phyloP scores from a whole-genome alignment of 2,113 vertebrate species.

The Dendropsophus ebraccatus region DNA sequence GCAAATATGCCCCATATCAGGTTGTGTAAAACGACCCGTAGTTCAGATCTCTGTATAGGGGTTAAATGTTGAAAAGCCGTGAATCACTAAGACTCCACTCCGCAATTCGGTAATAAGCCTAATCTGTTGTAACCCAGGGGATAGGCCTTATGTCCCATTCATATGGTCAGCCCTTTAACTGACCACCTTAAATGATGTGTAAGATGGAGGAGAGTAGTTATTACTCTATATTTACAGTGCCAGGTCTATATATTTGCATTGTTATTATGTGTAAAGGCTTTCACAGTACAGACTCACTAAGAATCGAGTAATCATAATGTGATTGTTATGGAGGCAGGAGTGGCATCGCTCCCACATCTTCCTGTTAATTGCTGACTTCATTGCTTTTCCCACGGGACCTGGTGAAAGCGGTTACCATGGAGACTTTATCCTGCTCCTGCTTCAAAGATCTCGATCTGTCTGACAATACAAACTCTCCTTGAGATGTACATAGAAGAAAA shows the following conservation, averaged over 20 bases:
- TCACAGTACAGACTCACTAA: background rate
- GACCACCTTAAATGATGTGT: background rate
- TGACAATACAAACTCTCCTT: slow-evolving; percentile 45
- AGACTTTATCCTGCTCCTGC: slow-evolving; percentile 48
- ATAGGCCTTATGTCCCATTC: too few relatives aligned
- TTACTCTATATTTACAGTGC: background rate
- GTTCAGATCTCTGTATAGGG: too few relatives aligned
- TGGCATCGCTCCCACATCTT: slow-evolving; percentile 40
- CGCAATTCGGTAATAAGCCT: too few relatives aligned
- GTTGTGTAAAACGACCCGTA: too few relatives aligned
- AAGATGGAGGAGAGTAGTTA: background rate
- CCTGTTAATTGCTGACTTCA: slow-evolving; percentile 55
- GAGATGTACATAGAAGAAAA: slow-evolving; percentile 14
- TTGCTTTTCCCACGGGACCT: slow-evolving; percentile 51
- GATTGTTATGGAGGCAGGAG: slow-evolving; percentile 45
- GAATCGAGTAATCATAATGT: slow-evolving; percentile 41
- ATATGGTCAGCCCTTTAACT: too few relatives aligned
- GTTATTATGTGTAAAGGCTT: background rate
- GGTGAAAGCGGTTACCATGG: slow-evolving; percentile 52
- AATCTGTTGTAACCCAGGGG: too few relatives aligned
- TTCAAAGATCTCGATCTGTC: slow-evolving; percentile 55
- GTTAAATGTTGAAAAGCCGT: too few relatives aligned
- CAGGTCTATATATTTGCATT: background rate
- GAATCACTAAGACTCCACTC: too few relatives aligned
- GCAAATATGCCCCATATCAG: too few relatives aligned